Base-by-base conservation (phyloP, 2,113 vertebrate species). In the Tricholaema leucomelas region DNA sequence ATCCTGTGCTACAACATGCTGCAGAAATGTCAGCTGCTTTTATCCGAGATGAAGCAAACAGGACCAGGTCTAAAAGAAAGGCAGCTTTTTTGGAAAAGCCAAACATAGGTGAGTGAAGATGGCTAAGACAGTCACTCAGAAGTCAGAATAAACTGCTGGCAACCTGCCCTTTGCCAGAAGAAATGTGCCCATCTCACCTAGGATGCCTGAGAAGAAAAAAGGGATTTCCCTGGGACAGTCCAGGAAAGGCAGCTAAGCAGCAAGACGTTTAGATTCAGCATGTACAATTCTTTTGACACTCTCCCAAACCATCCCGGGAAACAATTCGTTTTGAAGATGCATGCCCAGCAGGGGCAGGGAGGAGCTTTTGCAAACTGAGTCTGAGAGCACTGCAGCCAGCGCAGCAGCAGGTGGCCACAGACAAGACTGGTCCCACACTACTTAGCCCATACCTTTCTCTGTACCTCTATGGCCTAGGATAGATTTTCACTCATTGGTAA, bases 231-330 rank as follows among this genome's bases (percentile, higher is more conserved):
- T 12, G 15, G 33, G 36, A 27, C 1, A 1, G 8, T 6, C 35
- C 35, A 48, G 77, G 35, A 60, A 55, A 81, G 21, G 63, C 28
- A 54, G 70, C 23, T 60, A 42, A 58, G 14, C 7, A 40, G 24
- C 48, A 60, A 67, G 20, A 24, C 3, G 4, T 36, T 87, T 31
- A 8, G 1, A 25, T 46, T 17, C 2, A 2, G 35, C 4, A 76
- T 4, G 0, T 1, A 6, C 5, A 36, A 42, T 20, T 33, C 48
- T 1, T 0, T 10, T 36, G 46, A 6, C 28, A 8, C 3, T 12
- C 6, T 9, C 10, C 14, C 6, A 14, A 2, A 72, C 52, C 3
- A 12, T 23, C 23, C 3, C 38, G 46, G 35, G 33, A 35, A 76
- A 56, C 3, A 12, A 15, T 3, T 6, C 3, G 16, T 12, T 69